Evolutionary conservation across 64 coral and sea anemone species (phyloP).

Genomic region (Astreopora myriophthalma): DNA sequence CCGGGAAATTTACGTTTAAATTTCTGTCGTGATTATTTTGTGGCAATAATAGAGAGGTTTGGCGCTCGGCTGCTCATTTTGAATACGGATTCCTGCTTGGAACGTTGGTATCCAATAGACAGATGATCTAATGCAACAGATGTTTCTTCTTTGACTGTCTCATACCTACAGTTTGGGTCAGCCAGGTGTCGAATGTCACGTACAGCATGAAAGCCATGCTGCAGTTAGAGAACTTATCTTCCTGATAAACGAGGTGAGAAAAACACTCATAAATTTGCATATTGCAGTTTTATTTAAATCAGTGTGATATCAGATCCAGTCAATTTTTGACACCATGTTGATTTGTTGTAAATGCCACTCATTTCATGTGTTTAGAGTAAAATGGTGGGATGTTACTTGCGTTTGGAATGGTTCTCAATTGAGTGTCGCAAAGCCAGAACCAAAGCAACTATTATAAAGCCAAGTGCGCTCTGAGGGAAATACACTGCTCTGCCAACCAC

Average conservation of each 20-base stretch:
- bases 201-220: slow-evolving; percentile 75
- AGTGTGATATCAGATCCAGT: neutral
- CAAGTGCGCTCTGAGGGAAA: too few relatives aligned
- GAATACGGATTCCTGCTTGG: neutral
- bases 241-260: slow-evolving; percentile 93
- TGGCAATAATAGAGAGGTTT: neutral
- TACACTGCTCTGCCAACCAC: too few relatives aligned
- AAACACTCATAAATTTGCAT: neutral
- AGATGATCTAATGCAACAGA: neutral
- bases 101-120: neutral
- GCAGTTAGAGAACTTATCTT: slow-evolving; percentile 79
- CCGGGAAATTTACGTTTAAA: neutral
- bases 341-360: neutral
- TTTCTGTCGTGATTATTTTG: neutral
- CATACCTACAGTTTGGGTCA: slow-evolving; percentile 69
- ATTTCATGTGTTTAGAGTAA: neutral
- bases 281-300: neutral
- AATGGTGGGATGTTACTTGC: too few relatives aligned
- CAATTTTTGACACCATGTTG: neutral
- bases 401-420: too few relatives aligned
- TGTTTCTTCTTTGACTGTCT: slow-evolving; percentile 27
- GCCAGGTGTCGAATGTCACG: slow-evolving; percentile 86
- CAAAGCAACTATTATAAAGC: too few relatives aligned
- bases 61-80: neutral
- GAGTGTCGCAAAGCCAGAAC: too few relatives aligned